Evolutionary conservation across 2,113 vertebrate species (phyloP).

Genomic region (Kobus ellipsiprymnus): DNA sequence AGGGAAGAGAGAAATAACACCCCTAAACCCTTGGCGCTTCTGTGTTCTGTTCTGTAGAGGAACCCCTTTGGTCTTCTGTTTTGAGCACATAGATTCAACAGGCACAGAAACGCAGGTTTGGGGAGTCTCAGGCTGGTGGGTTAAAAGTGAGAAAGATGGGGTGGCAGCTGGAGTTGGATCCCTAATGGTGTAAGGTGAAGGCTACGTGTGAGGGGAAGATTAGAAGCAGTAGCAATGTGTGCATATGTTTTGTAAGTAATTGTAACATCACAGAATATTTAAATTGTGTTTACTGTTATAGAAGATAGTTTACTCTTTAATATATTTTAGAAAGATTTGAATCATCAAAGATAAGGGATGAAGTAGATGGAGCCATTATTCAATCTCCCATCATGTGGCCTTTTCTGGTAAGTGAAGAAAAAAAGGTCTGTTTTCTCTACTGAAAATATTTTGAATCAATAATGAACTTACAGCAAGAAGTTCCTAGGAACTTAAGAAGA

Average conservation of each 20-base stretch:
- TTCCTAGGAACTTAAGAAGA: neutral
- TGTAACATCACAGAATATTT: neutral
- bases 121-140: neutral
- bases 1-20: neutral
- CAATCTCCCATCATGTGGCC: neutral
- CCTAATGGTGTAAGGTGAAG: neutral
- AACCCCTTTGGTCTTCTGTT: neutral
- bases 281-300: neutral
- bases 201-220: neutral
- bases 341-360: neutral
- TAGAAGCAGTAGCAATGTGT: too few relatives aligned
- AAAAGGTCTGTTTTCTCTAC: neutral
- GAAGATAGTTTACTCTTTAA: neutral
- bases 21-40: accelerated
- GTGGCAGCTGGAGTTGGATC: neutral
- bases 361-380: neutral
- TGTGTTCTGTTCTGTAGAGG: neutral
- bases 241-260: neutral
- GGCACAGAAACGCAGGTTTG: neutral
- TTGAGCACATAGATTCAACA: neutral
- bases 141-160: neutral
- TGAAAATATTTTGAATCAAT: neutral
- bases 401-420: neutral
- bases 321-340: neutral
- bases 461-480: neutral